Base-by-base conservation (phyloP, 2,113 vertebrate genomes). In the Rhabdomys dilectus region DNA sequence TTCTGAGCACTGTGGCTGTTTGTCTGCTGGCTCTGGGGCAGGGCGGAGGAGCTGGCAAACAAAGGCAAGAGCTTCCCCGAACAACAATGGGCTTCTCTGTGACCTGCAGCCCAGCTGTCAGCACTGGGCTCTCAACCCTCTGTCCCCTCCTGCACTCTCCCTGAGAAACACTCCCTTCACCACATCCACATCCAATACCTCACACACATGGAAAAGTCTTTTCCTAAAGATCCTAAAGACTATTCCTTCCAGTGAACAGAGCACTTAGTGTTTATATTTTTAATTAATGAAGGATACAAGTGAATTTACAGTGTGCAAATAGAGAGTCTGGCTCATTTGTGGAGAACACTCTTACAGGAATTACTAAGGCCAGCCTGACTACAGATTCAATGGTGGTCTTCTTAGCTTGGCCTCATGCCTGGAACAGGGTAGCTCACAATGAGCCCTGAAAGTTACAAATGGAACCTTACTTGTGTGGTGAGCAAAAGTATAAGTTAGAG, bases 21-120 rank as follows among this genome's bases (percentile, higher is more conserved):
- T 86, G 42, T 97, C 73, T 29, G 10, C 68, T 60, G 31, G 51
- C 78, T 42, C 64, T 12, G 12, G 17, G 29, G 72, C 80, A 36
- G 92, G 85, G 76, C 12, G 24, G 73, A 82, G 92, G 92, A 73
- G 85, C 11, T 7, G 58, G 17, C 7, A 53, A 81, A 45, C 51
- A 87, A 84, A 93, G 90, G 60, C 89, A 96, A 10, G 5, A 13
- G 91, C 96, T 98, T 98, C 88, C 31, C 89, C 78, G 93, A 97
- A 60, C 12, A 72, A 97, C 87, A 91, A 88, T 60, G 42, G n/a
- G 88, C 82, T 94, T 96, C 94, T 95, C 84, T 91, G 80, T 15
- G 34, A 91, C 96, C 98, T 89, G 93, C 82, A 72, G 73, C 95
- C 76, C 96, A 95, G 97, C 88, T 89, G 94, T 94, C 62, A 34